Evolutionary conservation across 2,888 invertebrate species (phyloP).

Genomic region (Aromia moschata): DNA sequence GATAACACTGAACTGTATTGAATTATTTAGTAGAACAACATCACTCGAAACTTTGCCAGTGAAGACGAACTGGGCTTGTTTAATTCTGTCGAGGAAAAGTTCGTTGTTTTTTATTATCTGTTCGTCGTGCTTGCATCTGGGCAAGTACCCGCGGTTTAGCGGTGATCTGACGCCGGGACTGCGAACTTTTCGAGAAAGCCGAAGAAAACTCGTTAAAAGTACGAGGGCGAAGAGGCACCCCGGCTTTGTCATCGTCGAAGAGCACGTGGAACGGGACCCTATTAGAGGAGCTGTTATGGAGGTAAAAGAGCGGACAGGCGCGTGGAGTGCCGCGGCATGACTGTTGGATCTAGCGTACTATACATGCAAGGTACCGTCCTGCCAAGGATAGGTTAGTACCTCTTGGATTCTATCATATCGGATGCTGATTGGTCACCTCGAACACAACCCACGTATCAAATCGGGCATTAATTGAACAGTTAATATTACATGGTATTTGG

Average conservation of each 20-base stretch:
- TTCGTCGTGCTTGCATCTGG: slow-evolving; percentile 59
- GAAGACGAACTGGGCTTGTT: slow-evolving; percentile 56
- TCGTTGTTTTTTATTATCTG: slow-evolving; percentile 55
- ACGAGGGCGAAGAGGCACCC: slow-evolving; percentile 24
- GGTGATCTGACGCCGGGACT: slow-evolving; percentile 42
- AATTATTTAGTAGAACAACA: slow-evolving; percentile 50
- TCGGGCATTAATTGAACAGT: slow-evolving; percentile 51
- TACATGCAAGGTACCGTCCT: slow-evolving; percentile 58
- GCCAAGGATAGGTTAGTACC: slow-evolving; percentile 57
- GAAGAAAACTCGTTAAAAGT: slow-evolving; percentile 20
- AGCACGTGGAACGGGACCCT: slow-evolving; percentile 19
- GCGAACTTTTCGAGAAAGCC: slow-evolving; percentile 37
- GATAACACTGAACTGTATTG: slow-evolving; percentile 55
- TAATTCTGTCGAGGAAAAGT: slow-evolving; percentile 50
- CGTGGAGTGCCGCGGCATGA: slow-evolving; percentile 57
- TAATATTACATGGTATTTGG: slow-evolving; percentile 45
- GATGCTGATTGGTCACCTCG: slow-evolving; percentile 55
- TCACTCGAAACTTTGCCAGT: slow-evolving; percentile 60
- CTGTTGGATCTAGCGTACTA: slow-evolving; percentile 48
- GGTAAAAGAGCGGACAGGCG: slow-evolving; percentile 43
- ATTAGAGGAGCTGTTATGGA: slow-evolving; percentile 15
- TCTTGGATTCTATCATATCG: slow-evolving; percentile 57
- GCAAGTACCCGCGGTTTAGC: slow-evolving; percentile 50
- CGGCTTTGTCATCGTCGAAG: slow-evolving; percentile 26
- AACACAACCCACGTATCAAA: slow-evolving; percentile 56